Percentiles rank a stretch among this genome's conserved stretches.
Evolutionary conservation across 2,888 invertebrate genomes (phyloP).

Genomic region (Sphaeridia pumilis): DNA sequence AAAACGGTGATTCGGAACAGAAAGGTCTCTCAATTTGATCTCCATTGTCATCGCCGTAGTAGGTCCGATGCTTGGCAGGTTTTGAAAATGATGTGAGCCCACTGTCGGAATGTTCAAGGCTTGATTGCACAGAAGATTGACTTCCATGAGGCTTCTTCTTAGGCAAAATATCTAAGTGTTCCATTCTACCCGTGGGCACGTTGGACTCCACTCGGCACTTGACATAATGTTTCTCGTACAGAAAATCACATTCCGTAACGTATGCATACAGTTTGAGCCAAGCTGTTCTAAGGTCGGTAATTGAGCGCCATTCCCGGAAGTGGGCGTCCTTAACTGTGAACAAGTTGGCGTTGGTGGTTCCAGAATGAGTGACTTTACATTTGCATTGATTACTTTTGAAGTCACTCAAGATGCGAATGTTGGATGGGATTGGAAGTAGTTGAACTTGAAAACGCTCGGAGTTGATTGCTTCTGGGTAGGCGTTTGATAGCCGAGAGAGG

Average conservation of each 20-base stretch:
- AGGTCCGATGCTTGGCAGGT: background rate
- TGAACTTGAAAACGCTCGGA: slow-evolving; percentile 2
- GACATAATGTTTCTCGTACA: background rate
- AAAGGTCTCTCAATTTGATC: background rate
- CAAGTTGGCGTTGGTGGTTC: background rate
- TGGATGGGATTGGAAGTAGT: background rate
- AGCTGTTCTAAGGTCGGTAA: background rate
- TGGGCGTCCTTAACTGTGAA: background rate
- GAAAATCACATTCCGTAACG: no score
- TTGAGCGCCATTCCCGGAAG: background rate
- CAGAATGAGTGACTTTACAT: background rate
- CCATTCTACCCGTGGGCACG: background rate
- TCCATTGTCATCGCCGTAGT: background rate
- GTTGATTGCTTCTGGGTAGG: no score
- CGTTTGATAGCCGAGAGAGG: no score
- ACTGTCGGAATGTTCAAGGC: no score
- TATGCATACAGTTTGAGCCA: background rate
- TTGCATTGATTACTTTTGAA: background rate
- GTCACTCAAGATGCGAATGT: background rate
- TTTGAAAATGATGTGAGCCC: background rate
- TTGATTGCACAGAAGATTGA: no score
- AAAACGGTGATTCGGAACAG: background rate
- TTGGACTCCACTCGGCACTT: background rate
- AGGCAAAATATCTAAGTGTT: no score
- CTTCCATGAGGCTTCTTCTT: no score